Conservation (phyloP, 2,113 vertebrate genomes). For the Ochotona curzoniae region DNA sequence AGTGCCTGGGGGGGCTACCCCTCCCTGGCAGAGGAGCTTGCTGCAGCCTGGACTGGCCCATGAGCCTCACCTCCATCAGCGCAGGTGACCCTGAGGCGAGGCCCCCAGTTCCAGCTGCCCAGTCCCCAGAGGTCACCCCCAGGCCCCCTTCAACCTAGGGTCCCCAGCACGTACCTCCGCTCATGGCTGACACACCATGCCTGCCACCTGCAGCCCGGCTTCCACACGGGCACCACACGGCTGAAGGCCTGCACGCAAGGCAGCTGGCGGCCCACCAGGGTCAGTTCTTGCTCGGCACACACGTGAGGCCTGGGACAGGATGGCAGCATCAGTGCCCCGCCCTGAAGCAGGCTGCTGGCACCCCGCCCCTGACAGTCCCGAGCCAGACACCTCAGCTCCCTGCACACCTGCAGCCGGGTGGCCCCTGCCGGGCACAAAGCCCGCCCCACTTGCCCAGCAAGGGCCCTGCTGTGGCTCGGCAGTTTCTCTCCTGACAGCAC, state of each 20-base stretch:
- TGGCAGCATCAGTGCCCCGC: background rate
- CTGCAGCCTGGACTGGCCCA: no score
- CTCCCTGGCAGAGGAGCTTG: background rate
- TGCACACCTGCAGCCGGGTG: fast-evolving
- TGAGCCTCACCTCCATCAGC: no score
- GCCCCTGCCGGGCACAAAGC: no score
- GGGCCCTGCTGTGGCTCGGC: no score
- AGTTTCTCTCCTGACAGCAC: no score
- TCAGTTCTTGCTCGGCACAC: conserved; percentile 89
- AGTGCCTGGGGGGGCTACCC: fast-evolving
- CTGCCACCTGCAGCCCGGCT: conserved; percentile 89
- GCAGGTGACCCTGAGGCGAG: background rate
- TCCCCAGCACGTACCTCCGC: conserved; percentile 87
- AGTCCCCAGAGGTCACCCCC: background rate
- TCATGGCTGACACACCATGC: conserved; percentile 91
- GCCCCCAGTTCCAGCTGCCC: fast-evolving
- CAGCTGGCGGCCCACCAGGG: conserved; percentile 90
- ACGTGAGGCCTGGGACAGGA: conserved; percentile 91
- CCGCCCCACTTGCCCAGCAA: no score
- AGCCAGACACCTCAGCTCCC: background rate
- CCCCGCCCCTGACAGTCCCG: no score
- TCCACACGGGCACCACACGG: conserved; percentile 90
- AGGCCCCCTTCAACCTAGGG: fast-evolving
- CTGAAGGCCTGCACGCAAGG: conserved; percentile 91
- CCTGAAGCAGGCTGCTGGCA: no score